Evolutionary conservation across 37 sponge, comb jelly and placozoan species (phyloP).

Genomic region (Theonella swinhoei): DNA sequence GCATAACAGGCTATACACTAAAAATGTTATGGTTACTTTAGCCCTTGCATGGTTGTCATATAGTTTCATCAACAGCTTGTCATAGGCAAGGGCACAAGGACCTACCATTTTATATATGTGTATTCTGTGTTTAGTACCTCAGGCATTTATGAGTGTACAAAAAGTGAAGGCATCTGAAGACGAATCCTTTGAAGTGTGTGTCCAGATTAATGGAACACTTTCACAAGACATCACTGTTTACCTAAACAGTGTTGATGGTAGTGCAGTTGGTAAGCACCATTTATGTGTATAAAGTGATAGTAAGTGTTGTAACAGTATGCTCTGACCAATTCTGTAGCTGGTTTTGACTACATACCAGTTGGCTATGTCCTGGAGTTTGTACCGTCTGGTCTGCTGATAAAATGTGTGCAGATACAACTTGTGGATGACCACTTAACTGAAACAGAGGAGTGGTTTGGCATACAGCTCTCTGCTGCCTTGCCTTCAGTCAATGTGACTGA

Average conservation of each 20-base stretch:
- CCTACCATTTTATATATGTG: no score
- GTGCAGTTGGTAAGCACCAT: not conserved
- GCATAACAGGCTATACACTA: no score
- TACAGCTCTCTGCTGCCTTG: not conserved
- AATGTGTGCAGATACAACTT: not conserved
- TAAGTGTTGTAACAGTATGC: no score
- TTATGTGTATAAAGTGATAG: no score
- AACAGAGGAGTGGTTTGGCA: not conserved
- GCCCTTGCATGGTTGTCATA: no score
- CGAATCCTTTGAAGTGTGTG: not conserved
- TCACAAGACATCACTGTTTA: not conserved
- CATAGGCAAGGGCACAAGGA: no score
- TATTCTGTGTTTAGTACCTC: not conserved
- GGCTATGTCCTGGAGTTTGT: not conserved
- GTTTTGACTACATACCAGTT: not conserved
- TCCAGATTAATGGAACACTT: not conserved
- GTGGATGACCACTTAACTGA: slow-evolving; percentile 1
- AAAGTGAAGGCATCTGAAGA: not conserved
- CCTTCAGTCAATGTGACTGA: not conserved
- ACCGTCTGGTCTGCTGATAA: not conserved
- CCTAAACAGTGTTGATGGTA: not conserved
- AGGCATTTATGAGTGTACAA: not conserved
- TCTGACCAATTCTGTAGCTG: not conserved
- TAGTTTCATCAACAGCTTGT: no score
- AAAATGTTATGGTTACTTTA: no score